Conservation (phyloP, 2,113 vertebrate genomes). For the Melanerpes aurifrons region DNA sequence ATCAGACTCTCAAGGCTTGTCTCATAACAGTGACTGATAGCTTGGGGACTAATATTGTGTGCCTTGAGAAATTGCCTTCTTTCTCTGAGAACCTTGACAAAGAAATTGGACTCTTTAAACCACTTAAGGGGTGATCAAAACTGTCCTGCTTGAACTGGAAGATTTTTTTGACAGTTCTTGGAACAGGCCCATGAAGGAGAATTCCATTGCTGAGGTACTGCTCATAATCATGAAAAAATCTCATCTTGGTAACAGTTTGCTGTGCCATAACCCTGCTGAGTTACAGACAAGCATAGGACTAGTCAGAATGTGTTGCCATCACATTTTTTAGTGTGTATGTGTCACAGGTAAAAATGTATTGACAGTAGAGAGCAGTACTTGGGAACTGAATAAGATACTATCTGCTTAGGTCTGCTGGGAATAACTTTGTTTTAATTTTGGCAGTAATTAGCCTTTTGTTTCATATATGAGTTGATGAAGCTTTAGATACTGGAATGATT, state of each 20-base stretch:
- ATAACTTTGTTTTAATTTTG: not conserved
- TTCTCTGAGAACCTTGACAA: conserved; percentile 71
- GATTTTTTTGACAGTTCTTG: conserved; percentile 39
- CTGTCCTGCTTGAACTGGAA: conserved; percentile 27
- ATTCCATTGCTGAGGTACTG: not conserved
- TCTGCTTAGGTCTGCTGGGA: not conserved
- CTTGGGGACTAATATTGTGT: conserved; percentile 8
- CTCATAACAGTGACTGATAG: conserved; percentile 65
- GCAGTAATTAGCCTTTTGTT: not conserved
- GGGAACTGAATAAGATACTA: not conserved
- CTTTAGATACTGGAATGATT: not conserved
- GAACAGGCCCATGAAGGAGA: conserved; percentile 45
- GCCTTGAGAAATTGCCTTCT: conserved; percentile 63
- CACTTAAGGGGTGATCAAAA: conserved; percentile 62
- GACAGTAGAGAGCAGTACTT: not conserved
- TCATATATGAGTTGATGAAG: not conserved
- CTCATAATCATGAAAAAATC: conserved; percentile 40
- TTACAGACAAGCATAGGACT: not conserved
- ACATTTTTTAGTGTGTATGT: not conserved
- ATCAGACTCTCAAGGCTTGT: conserved; percentile 64
- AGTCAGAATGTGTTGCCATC: not conserved
- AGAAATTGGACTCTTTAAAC: conserved; percentile 72
- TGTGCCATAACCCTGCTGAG: not conserved
- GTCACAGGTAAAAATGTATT: not conserved
- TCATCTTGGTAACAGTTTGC: not conserved